Percentiles rank a stretch among this genome's conserved stretches.
These are phyloP conservation scores for Germaria angustata DNA, from an alignment of 2,888 invertebrate genomes.

Conservation along the genomic window DNA sequence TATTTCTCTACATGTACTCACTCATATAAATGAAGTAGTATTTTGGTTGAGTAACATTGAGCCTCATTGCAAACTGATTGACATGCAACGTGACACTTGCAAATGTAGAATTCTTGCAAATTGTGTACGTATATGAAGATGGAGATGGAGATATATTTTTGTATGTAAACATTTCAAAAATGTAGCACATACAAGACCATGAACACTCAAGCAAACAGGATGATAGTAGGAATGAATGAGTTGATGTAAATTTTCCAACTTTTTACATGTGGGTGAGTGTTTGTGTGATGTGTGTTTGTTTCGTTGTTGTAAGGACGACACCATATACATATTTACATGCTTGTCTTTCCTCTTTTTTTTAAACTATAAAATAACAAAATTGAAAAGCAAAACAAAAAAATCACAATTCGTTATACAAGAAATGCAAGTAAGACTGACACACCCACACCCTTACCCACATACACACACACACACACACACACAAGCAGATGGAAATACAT, in stretches of 20 bases:
- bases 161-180: not conserved
- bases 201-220: not conserved
- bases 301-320: conserved; percentile 8
- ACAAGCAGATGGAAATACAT: no score
- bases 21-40: conserved; percentile 5
- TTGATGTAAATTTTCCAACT: not conserved
- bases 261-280: not conserved
- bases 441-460: not conserved
- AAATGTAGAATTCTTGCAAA: conserved; percentile 55
- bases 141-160: not conserved
- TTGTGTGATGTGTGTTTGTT: not conserved
- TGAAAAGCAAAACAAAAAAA: not conserved
- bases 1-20: not conserved
- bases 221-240: not conserved
- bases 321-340: not conserved
- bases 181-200: not conserved
- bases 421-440: not conserved
- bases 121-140: not conserved
- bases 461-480: not conserved
- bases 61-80: conserved; percentile 64
- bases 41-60: conserved; percentile 45
- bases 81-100: conserved; percentile 67
- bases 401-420: conserved; percentile 37
- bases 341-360: not conserved
- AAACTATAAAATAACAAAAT: conserved; percentile 4